Evolutionary conservation across 2,888 invertebrate species (phyloP).

Genomic region (Sinohyriopsis cumingii): DNA sequence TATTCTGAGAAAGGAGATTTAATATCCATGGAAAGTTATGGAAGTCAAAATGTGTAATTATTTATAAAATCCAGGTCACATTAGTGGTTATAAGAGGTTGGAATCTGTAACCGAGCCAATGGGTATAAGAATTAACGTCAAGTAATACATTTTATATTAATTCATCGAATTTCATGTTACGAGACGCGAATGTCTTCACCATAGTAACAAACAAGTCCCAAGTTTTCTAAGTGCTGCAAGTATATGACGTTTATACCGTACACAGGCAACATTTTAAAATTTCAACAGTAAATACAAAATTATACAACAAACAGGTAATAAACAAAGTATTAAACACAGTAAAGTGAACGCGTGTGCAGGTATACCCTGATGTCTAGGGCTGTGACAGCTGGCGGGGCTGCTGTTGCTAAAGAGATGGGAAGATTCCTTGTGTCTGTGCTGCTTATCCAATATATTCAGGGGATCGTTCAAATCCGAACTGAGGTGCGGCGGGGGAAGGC

Average conservation of each 20-base stretch:
- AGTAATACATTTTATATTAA: no score
- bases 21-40: background rate
- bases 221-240: no score
- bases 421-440: constrained; percentile 48
- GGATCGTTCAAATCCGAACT: constrained; percentile 45
- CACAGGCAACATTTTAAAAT: no score
- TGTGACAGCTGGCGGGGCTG: constrained; percentile 52
- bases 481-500: constrained; percentile 41
- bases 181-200: no score
- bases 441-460: constrained; percentile 58
- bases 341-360: background rate
- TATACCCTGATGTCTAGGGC: constrained; percentile 52
- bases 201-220: no score
- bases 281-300: no score
- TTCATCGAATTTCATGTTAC: no score
- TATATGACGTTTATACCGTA: no score
- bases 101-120: background rate
- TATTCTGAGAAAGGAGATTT: background rate
- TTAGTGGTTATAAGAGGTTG: background rate
- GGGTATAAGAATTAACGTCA: no score
- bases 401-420: constrained; percentile 42
- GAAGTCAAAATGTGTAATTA: background rate
- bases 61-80: background rate
- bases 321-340: no score
- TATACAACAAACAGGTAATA: no score